Evolutionary conservation across 2,888 invertebrate species (phyloP), one percentile per base, ranked within the genome.

Genomic region (Tetheella fluctuosa): DNA sequence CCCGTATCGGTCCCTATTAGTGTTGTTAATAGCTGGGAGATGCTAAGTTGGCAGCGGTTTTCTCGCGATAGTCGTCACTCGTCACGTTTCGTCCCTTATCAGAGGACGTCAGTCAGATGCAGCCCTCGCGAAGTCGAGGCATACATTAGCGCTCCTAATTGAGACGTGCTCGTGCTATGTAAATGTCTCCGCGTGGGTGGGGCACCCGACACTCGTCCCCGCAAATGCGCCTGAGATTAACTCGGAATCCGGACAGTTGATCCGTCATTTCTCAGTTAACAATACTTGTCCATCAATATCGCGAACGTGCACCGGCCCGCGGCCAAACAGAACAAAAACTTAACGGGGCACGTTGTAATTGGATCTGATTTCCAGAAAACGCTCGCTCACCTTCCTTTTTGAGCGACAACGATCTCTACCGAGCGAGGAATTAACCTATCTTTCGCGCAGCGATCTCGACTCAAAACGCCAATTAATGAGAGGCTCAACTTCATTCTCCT

Each of bases 381-480:
- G 88, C 81, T 85, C 90, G 88, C 88, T 90, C 88, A 85, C 91
- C 90, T 90, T 92, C 90, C 89, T 93, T 92, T 93, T 92, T 84
- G 89, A 89, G 86, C 86, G 92, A 92, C 92, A 92, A 93, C 80
- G 91, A 93, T 92, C 93, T 91, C 85, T 77, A 80, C 81, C 85
- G 82, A 88, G 89, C 90, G 85, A 91, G 90, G 92, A 93, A 93
- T 93, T 93, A 93, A 93, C 91, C 92, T 93, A 93, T 92, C 93
- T 91, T 91, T 89, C 86, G 90, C 87, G 83, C 88, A 88, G 83
- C 91, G 92, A 93, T 93, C 93, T 93, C 91, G 86, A 79, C 91
- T 92, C 92, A 93, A 93, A 93, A 92, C 89, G 91, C 93, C 92
- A 92, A 92, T 92, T 93, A 92, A 93, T 92, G 92, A 91, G 92